Base-by-base conservation (phyloP, 2,113 vertebrate genomes). In the Hippocampus mohnikei region DNA sequence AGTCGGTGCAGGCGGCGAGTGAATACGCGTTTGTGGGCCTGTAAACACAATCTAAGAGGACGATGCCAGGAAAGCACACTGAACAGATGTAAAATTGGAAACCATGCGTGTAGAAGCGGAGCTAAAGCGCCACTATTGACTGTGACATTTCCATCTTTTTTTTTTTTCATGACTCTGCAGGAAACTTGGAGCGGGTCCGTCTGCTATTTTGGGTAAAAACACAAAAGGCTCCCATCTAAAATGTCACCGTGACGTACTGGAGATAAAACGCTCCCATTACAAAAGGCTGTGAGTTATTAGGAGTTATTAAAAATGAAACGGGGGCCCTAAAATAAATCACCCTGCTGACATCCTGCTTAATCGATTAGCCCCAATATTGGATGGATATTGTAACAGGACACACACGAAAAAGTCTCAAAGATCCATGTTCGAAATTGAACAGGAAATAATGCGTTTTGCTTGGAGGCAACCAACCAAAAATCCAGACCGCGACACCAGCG, bases 1-100 rank as follows among this genome's bases (percentile, higher is more conserved):
- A 77, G 82, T 77, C 73, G 71, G 79, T 29, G 8, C 27, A 18
- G n/a, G 10, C 20, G 12, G 60, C 61, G 42, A 63, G 61, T 63
- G 40, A 40, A 63, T 42, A 44, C 42, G 63, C 8, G 41, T 65
- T 40, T 44, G 41, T 8, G 42, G 63, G 40, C 41, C 40, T 41
- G 61, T 41, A 63, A 37, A 63, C 20, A n/a, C 9, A 41, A 63
- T 21, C 61, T 13, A 23, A 15, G 23, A 23, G 23, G 41, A 27
- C 6, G 3, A n/a, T 65, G 42, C 42, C 63, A 44, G 42, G 2
- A 65, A 65, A 65, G 41, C 6, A 20, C 41, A 27, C 3, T 25
- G 42, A 46, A 46, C 41, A 65, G 6, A 46, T 27, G n/a, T 46
- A 16, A 46, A 25, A 65, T n/a, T 65, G 27, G 15, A 18, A 33